phyloP scores from a whole-genome alignment of 2,113 vertebrate genomes.

The Tachysurus fulvidraco region DNA sequence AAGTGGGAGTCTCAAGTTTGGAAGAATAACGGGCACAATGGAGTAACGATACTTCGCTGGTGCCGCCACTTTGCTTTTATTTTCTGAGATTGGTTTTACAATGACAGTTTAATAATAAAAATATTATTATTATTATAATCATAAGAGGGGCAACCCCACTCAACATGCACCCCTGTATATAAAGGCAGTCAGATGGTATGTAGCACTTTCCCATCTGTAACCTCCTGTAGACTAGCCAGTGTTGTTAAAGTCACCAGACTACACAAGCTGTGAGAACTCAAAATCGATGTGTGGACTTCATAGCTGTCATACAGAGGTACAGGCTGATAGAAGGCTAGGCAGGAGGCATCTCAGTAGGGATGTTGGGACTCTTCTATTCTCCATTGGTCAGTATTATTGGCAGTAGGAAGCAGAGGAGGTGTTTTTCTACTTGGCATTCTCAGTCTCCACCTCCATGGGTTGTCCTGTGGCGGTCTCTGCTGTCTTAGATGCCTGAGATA shows the following conservation, averaged over 20 bases:
- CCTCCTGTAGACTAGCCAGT: slow-evolving; percentile 44
- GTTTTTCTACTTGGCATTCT: slow-evolving; percentile 82
- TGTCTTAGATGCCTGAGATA: slow-evolving; percentile 87
- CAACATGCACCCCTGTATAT: slow-evolving; percentile 44
- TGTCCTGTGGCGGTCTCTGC: slow-evolving; percentile 90
- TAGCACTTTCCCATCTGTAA: slow-evolving; percentile 37
- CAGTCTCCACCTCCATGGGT: slow-evolving; percentile 80
- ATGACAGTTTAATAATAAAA: slow-evolving; percentile 42
- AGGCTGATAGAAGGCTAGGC: slow-evolving; percentile 59
- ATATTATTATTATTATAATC: not conserved
- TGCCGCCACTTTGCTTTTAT: slow-evolving; percentile 43
- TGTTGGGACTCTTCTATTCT: slow-evolving; percentile 69
- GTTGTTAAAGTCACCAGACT: slow-evolving; percentile 60
- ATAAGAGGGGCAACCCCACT: slow-evolving; percentile 28
- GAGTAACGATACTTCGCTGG: slow-evolving; percentile 20
- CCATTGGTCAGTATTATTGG: slow-evolving; percentile 59
- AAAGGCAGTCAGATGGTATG: slow-evolving; percentile 37
- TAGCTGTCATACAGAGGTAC: slow-evolving; percentile 64
- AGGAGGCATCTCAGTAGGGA: slow-evolving; percentile 67
- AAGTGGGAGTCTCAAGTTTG: not conserved
- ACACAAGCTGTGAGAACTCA: slow-evolving; percentile 50
- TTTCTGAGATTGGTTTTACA: slow-evolving; percentile 47
- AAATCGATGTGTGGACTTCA: slow-evolving; percentile 41
- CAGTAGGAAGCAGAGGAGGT: slow-evolving; percentile 51
- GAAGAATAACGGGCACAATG: slow-evolving; percentile 33